A percentile compares a stretch with the other conserved stretches of the same genome.
Evolutionary conservation across 2,797 vertebrate genomes (phyloP).

Genomic region (Pangasius krempfi): DNA sequence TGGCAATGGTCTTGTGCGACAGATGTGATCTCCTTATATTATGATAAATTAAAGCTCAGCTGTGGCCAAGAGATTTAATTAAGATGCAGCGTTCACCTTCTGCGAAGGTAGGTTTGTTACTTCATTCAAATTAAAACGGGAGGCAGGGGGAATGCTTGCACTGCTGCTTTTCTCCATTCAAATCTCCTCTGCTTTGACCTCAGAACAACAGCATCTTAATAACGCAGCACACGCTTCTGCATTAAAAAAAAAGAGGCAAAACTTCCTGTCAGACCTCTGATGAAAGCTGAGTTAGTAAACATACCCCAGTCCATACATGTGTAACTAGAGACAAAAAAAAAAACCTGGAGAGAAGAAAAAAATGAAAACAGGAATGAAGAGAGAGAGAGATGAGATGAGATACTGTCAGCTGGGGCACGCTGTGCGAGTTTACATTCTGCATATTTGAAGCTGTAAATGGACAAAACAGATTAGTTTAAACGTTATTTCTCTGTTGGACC

Average conservation of each 20-base stretch:
- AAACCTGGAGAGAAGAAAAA: not conserved
- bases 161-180: conserved; percentile 55
- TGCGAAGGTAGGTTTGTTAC: conserved; percentile 67
- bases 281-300: conserved; percentile 28
- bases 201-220: conserved; percentile 44
- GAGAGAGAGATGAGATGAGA: not conserved
- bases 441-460: not conserved
- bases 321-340: conserved; percentile 9
- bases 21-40: conserved; percentile 65
- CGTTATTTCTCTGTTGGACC: not conserved
- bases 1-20: conserved; percentile 61
- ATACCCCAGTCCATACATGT: conserved; percentile 5
- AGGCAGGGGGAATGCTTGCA: conserved; percentile 59
- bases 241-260: conserved; percentile 5
- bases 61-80: conserved; percentile 69
- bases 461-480: not conserved
- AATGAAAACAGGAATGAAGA: not conserved
- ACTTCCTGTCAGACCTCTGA: conserved; percentile 17
- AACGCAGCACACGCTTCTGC: conserved; percentile 42
- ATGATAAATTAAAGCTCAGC: conserved; percentile 73
- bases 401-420: not conserved
- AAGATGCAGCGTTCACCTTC: conserved; percentile 73
- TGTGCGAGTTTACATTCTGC: not conserved
- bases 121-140: conserved; percentile 67
- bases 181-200: conserved; percentile 70